phyloP scores from a whole-genome alignment of 1,140 invertebrate genomes.

The Ceratina calcarata region DNA sequence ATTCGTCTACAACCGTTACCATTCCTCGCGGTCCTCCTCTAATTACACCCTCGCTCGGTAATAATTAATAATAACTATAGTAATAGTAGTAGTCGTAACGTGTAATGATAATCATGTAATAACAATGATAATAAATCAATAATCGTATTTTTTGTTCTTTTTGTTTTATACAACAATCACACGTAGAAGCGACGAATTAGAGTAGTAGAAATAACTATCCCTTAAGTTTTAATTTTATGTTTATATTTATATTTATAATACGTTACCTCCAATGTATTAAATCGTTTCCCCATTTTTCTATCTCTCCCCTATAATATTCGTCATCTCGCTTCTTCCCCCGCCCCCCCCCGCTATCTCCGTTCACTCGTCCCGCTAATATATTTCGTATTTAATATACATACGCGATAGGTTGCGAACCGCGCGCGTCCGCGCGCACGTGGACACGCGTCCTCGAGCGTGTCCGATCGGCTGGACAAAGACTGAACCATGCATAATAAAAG shows the following conservation, averaged over 20 bases:
- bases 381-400: slow-evolving; percentile 56
- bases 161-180: slow-evolving; percentile 78
- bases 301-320: slow-evolving; percentile 23
- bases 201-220: slow-evolving; percentile 80
- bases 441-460: slow-evolving; percentile 6
- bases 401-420: slow-evolving; percentile 27
- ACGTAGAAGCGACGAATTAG: slow-evolving; percentile 80
- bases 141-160: slow-evolving; percentile 60
- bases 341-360: slow-evolving; percentile 27
- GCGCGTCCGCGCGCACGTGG: background rate
- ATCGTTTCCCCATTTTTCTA: slow-evolving; percentile 52
- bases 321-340: slow-evolving; percentile 33
- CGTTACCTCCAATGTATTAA: slow-evolving; percentile 71
- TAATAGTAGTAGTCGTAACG: slow-evolving; percentile 66
- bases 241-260: slow-evolving; percentile 66
- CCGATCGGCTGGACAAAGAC: background rate
- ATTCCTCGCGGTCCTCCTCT: background rate
- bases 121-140: slow-evolving; percentile 75
- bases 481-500: too few relatives aligned
- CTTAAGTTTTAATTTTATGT: slow-evolving; percentile 68
- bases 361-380: background rate
- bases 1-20: background rate
- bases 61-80: slow-evolving; percentile 59
- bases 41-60: slow-evolving; percentile 29
- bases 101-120: slow-evolving; percentile 72